Conservation (phyloP, 1,140 invertebrate species). For the Drosophila equinoxialis region DNA sequence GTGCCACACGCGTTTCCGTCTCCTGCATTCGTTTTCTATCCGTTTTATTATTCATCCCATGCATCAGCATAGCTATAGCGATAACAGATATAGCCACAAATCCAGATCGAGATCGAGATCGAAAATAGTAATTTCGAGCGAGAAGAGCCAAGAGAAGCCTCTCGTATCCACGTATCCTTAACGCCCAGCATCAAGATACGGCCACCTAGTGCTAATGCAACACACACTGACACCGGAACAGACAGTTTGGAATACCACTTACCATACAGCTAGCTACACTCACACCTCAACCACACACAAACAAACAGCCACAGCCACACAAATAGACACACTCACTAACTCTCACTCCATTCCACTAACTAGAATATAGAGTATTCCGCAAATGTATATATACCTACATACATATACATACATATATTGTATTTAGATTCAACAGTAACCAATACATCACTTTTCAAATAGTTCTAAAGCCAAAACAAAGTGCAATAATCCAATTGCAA, state of each 20-base stretch:
- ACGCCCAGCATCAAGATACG: constrained; percentile 65
- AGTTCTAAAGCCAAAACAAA: constrained; percentile 3
- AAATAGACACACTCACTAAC: not conserved
- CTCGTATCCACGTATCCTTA: constrained; percentile 3
- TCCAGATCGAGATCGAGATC: not conserved
- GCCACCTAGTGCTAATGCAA: constrained; percentile 38
- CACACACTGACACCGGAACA: constrained; percentile 83
- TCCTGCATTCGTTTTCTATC: constrained; percentile 10
- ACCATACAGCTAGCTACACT: constrained; percentile 78
- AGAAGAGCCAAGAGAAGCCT: not conserved
- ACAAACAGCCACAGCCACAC: not conserved
- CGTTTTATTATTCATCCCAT: constrained; percentile 3
- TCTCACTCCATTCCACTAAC: not conserved
- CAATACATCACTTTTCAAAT: not conserved
- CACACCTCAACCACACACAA: constrained; percentile 3
- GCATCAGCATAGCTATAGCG: constrained; percentile 5
- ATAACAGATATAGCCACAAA: not conserved
- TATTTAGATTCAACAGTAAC: constrained; percentile 4
- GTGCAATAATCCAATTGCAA: not conserved
- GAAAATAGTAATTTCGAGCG: not conserved
- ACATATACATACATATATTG: not conserved
- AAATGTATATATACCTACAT: constrained; percentile 7
- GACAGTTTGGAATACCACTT: constrained; percentile 82
- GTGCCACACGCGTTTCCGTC: not conserved
- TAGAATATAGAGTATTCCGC: not conserved